A percentile compares a stretch with the other conserved stretches of the same genome.
phyloP scores from a whole-genome alignment of 2,888 invertebrate species.

The Drosophila algonquin region DNA sequence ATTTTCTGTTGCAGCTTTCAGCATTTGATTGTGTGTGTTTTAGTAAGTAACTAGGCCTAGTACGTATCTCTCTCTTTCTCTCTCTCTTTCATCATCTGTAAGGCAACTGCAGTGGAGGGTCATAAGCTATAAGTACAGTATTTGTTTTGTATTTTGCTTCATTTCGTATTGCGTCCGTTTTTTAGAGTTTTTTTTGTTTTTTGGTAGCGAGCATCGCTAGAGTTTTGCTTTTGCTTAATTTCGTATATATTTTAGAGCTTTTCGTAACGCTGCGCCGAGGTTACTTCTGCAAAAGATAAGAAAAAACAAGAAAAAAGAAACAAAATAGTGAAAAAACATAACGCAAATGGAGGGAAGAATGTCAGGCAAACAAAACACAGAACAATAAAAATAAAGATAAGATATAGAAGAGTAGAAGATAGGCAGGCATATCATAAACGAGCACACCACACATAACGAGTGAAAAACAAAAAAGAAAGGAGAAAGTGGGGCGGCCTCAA shows the following conservation, averaged over 20 bases:
- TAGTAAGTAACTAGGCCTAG: slow-evolving; percentile 63
- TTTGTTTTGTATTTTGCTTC: slow-evolving; percentile 48
- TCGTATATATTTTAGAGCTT: slow-evolving; percentile 88
- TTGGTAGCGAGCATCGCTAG: slow-evolving; percentile 59
- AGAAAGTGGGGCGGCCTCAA: slow-evolving; percentile 2
- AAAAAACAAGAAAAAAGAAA: slow-evolving; percentile 67
- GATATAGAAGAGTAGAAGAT: slow-evolving; percentile 12
- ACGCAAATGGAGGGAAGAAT: slow-evolving; percentile 52
- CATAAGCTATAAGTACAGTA: slow-evolving; percentile 70
- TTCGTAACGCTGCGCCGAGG: slow-evolving; percentile 95
- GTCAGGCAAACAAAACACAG: slow-evolving; percentile 42
- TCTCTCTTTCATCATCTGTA: background rate
- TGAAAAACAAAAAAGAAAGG: slow-evolving; percentile 3
- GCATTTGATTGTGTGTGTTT: slow-evolving; percentile 26
- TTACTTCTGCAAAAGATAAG: slow-evolving; percentile 92
- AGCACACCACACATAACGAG: slow-evolving; percentile 46
- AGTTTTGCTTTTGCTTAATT: slow-evolving; percentile 42
- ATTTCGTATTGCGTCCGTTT: slow-evolving; percentile 23
- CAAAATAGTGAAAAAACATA: slow-evolving; percentile 61
- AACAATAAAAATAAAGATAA: slow-evolving; percentile 49
- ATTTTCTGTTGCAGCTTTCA: slow-evolving; percentile 43
- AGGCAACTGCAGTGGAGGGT: slow-evolving; percentile 34
- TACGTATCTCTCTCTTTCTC: slow-evolving; percentile 36
- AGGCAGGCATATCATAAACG: slow-evolving; percentile 35
- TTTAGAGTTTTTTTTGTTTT: slow-evolving; percentile 44